Evolutionary conservation across 2,113 vertebrate species (phyloP).

Genomic region (Rhinolophus ferrumequinum): DNA sequence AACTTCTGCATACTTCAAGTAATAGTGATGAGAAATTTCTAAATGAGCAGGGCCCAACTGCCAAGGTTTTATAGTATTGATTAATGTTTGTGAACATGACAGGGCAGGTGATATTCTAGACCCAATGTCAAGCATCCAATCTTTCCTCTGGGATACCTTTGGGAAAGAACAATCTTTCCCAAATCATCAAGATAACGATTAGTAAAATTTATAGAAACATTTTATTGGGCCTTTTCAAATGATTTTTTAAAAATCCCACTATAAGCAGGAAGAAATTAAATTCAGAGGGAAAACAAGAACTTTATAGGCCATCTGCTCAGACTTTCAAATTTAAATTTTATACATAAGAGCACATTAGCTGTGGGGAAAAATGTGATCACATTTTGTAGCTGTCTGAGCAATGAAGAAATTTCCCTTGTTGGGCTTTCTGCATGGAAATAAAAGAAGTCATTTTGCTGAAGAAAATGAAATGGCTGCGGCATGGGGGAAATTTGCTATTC

Average conservation of each 20-base stretch:
- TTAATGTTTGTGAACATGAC: background rate
- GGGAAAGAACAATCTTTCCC: background rate
- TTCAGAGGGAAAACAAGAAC: slow-evolving; percentile 81
- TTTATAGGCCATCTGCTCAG: slow-evolving; percentile 82
- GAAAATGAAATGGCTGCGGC: slow-evolving; percentile 79
- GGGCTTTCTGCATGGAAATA: slow-evolving; percentile 67
- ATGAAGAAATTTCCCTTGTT: slow-evolving; percentile 74
- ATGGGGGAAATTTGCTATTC: slow-evolving; percentile 73
- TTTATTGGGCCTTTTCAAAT: slow-evolving; percentile 71
- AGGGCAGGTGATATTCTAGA: background rate
- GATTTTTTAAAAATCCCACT: slow-evolving; percentile 63
- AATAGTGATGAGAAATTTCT: background rate
- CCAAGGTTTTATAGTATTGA: background rate
- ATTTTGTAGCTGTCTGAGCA: slow-evolving; percentile 75
- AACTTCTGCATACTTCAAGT: background rate
- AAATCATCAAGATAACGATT: slow-evolving; percentile 56
- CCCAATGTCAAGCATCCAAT: background rate
- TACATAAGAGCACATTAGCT: slow-evolving; percentile 81
- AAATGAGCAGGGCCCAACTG: background rate
- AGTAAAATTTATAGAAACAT: slow-evolving; percentile 69
- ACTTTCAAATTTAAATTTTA: slow-evolving; percentile 81
- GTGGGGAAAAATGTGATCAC: slow-evolving; percentile 76
- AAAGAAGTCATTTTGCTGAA: slow-evolving; percentile 70
- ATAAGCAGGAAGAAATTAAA: slow-evolving; percentile 80
- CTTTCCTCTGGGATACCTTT: slow-evolving; percentile 15